Evolutionary conservation across 2,888 invertebrate genomes (phyloP), one percentile per base, ranked within the genome.

Genomic region (Stegophylla sp.): DNA sequence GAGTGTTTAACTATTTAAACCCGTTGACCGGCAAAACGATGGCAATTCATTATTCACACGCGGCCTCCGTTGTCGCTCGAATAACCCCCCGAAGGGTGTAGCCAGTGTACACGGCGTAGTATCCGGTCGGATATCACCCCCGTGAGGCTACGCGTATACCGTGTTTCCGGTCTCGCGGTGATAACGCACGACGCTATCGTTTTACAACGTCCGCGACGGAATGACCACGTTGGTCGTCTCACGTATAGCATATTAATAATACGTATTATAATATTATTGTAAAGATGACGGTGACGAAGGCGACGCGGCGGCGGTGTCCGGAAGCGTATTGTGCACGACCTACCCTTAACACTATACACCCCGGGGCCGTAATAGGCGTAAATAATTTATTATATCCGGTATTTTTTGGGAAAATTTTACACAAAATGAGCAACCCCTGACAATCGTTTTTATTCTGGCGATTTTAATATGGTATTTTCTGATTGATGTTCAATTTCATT

Each of bases 21-120:
- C 82, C 69, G n/a, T 77, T 79, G 79, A 79, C 79, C 79, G 79
- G 71, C 61, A 51, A 79, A 79, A 79, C 79, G 79, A 69, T 15
- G 59, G 77, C 45, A 69, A 69, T 79, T 79, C 71, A 71, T 79
- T 79, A 79, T 79, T 79, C 59, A 79, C 71, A 67, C 59, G n/a
- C 61, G 67, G 15, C 59, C 77, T 56, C 53, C 56, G 67, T 56
- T 67, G 59, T 48, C 63, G 43, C 34, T 34, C 15, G 63, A 1
- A 41, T 34, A 34, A 5, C 3, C 10, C 1, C 10, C 1, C 15
- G n/a, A 3, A 41, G 23, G 41, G 41, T 23, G n/a, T n/a, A n/a
- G n/a, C n/a, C n/a, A n/a, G n/a, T n/a, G 34, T 41, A 20, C 28
- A 17, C 7, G 3, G 20, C 41, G 20, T 64, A 53, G 28, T 69